Base-by-base conservation (phyloP, 2,888 invertebrate species). In the Ormyrus labotus region DNA sequence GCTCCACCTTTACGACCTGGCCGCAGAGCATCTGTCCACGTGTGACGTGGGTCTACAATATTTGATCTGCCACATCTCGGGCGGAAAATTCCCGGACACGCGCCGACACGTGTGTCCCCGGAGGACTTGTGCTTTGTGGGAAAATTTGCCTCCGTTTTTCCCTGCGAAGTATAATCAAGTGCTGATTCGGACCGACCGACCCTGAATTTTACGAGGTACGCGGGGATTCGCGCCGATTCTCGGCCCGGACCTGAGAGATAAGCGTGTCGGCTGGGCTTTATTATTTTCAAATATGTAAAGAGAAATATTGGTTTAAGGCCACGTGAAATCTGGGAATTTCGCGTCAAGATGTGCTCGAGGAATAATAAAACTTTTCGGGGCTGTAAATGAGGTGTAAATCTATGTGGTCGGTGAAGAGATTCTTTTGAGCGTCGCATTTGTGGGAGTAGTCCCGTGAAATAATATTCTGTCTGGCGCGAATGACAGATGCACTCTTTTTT, bases 11-110 rank as follows among this genome's bases (percentile, higher is more conserved):
- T 70, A 75, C 75, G 76, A 76, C 13, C 50, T 50, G 60, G 45
- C 45, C 11, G 60, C 63, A 34, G 34, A 34, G 34, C 75, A 80
- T 80, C 64, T 70, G 80, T 57, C 73, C 34, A 63, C 10, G 58
- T 51, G 69, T 82, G 82, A 83, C 82, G 81, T 83, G 80, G 65
- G 81, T 70, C 75, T 72, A 63, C 77, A 69, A 69, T 73, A 81
- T 77, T 77, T 73, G 73, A 69, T 81, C 73, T 64, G 76, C 70
- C 74, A 71, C 57, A 63, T 67, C 61, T 68, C 47, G 47, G 3
- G 11, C n/a, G 34, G 6, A 19, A 19, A 65, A 50, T 55, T 58
- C 60, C 76, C 55, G 58, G 60, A 58, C 75, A 68, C 11, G 67
- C 78, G 70, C 61, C 64, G 65, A 57, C 72, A 61, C 72, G 72